phyloP scores from a whole-genome alignment of 2,888 invertebrate genomes.

The Drosophila multiciliata region DNA sequence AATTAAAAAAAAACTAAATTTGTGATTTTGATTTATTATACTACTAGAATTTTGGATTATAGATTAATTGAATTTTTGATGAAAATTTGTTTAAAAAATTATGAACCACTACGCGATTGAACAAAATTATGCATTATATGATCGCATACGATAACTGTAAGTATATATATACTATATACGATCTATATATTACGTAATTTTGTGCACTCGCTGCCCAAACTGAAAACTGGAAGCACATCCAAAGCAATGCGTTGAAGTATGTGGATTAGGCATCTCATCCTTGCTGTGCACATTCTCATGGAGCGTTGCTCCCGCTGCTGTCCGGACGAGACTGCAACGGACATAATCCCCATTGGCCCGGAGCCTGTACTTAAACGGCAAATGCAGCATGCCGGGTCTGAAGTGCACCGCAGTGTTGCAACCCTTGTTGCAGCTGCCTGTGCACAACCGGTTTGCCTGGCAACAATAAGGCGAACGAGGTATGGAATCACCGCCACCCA shows the following conservation, averaged over 20 bases:
- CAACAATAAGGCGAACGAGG: background rate
- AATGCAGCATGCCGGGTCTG: slow-evolving; percentile 44
- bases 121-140: slow-evolving; percentile 55
- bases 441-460: too few relatives aligned
- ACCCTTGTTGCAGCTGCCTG: background rate
- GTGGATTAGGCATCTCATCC: background rate
- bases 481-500: slow-evolving; percentile 17
- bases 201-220: slow-evolving; percentile 39
- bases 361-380: slow-evolving; percentile 30
- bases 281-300: slow-evolving; percentile 34
- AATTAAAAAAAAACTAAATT: background rate
- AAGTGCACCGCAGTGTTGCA: slow-evolving; percentile 53
- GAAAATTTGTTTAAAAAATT: slow-evolving; percentile 30
- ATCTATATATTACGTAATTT: slow-evolving; percentile 57
- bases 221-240: background rate
- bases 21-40: slow-evolving; percentile 47
- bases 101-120: slow-evolving; percentile 45
- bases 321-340: slow-evolving; percentile 58
- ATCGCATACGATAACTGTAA: slow-evolving; percentile 8
- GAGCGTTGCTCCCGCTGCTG: slow-evolving; percentile 64
- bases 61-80: background rate
- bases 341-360: slow-evolving; percentile 18
- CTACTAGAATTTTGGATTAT: background rate
- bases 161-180: slow-evolving; percentile 1
- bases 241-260: background rate